Conservation (phyloP, 2,797 vertebrate species). For the Xiphorhynchus erythropygius region DNA sequence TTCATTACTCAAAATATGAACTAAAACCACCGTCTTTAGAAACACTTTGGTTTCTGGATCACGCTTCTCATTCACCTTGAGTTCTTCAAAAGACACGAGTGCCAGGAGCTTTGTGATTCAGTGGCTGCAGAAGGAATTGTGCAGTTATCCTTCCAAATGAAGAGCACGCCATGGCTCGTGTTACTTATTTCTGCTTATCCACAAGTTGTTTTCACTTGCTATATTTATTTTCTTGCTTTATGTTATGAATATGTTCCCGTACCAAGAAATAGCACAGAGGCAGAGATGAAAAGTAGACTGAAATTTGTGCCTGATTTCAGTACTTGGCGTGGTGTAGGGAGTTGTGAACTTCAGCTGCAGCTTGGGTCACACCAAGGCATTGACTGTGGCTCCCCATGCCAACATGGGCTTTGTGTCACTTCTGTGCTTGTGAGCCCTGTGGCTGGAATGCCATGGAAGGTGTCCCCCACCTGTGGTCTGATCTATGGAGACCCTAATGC, state of each 20-base stretch:
- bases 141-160: background rate
- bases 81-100: background rate
- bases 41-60: background rate
- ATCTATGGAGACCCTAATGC: background rate
- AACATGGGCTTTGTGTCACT: rapidly evolving
- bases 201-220: background rate
- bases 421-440: background rate
- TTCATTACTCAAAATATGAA: background rate
- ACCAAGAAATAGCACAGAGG: background rate
- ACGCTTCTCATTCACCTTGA: background rate
- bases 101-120: background rate
- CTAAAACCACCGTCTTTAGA: background rate
- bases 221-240: background rate
- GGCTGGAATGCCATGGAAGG: background rate
- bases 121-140: background rate
- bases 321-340: rapidly evolving
- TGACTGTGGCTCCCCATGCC: rapidly evolving
- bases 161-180: rapidly evolving
- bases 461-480: background rate
- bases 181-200: background rate
- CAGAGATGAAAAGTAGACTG: background rate
- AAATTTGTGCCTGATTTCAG: background rate
- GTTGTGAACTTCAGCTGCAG: background rate
- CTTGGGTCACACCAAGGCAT: background rate
- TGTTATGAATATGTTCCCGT: rapidly evolving